Conservation (phyloP, 2,113 vertebrate species). For the Pachypanchax playfairii region DNA sequence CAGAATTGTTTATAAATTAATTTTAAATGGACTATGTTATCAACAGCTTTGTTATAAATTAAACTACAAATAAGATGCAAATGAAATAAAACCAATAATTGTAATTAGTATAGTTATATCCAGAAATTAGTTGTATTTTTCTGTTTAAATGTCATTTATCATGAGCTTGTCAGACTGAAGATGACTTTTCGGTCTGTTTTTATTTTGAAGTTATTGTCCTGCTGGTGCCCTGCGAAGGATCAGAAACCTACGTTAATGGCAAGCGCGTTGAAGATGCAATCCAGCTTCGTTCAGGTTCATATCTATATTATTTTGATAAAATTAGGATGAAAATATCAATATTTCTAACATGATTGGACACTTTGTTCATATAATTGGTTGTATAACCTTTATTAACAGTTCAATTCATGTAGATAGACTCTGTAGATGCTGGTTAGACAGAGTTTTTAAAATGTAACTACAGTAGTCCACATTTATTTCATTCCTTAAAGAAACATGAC, state of each 20-base stretch:
- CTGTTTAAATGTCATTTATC: background rate
- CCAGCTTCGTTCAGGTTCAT: conserved; percentile 93
- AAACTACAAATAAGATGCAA: too few species aligned
- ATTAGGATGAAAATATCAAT: background rate
- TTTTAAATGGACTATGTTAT: too few species aligned
- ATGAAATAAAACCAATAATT: too few species aligned
- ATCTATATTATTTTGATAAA: background rate
- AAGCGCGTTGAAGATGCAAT: conserved; percentile 91
- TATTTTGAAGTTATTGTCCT: conserved; percentile 89
- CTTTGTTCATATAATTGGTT: too few species aligned
- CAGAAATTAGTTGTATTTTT: background rate
- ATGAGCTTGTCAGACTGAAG: background rate
- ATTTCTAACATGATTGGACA: background rate
- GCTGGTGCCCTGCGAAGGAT: conserved; percentile 92
- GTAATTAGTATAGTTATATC: too few species aligned
- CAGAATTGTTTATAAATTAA: too few species aligned
- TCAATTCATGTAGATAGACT: background rate
- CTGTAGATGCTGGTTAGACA: background rate
- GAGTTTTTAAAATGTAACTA: background rate
- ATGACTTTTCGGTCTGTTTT: conserved; percentile 25
- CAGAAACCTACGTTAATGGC: conserved; percentile 97
- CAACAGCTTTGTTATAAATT: too few species aligned
- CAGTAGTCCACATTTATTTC: background rate
- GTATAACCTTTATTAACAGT: too few species aligned
- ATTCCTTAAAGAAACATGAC: background rate